These are phyloP conservation scores for Eublepharis macularius DNA, from an alignment of 2,113 vertebrate genomes.

Conservation along the genomic window DNA sequence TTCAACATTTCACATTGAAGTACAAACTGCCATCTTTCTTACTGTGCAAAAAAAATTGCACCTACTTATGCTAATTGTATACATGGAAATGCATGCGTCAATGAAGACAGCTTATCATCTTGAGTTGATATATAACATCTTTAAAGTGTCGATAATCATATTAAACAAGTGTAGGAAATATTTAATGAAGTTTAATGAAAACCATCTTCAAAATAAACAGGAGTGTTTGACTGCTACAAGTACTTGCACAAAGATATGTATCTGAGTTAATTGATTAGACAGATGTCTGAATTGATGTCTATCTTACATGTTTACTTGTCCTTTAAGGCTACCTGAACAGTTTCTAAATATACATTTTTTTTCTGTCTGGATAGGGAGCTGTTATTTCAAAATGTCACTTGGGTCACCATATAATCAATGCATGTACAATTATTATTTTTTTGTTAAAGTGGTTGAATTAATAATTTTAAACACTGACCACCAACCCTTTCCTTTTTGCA, in stretches of 20 bases:
- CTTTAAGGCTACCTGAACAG: constrained; percentile 15
- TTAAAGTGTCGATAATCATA: constrained; percentile 32
- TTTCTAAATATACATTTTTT: constrained; percentile 16
- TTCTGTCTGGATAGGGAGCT: background rate
- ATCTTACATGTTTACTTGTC: background rate
- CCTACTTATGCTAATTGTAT: background rate
- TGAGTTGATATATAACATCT: constrained; percentile 37
- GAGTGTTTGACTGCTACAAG: constrained; percentile 9
- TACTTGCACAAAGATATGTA: background rate
- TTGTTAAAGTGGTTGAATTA: constrained; percentile 1
- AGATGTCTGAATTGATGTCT: constrained; percentile 1
- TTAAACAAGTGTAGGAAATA: constrained; percentile 51
- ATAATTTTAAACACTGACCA: constrained; percentile 22
- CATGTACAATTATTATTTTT: background rate
- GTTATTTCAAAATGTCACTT: background rate
- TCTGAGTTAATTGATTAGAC: constrained; percentile 28
- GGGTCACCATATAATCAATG: background rate
- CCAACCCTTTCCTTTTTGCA: constrained; percentile 20
- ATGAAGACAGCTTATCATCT: constrained; percentile 30
- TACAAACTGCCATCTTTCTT: rapidly evolving
- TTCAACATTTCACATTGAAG: background rate
- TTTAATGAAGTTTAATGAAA: constrained; percentile 41
- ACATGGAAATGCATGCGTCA: background rate
- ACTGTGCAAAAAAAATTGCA: background rate
- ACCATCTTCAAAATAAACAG: constrained; percentile 23